phyloP scores from a whole-genome alignment of 2,113 vertebrate genomes.

The Serinus canaria region DNA sequence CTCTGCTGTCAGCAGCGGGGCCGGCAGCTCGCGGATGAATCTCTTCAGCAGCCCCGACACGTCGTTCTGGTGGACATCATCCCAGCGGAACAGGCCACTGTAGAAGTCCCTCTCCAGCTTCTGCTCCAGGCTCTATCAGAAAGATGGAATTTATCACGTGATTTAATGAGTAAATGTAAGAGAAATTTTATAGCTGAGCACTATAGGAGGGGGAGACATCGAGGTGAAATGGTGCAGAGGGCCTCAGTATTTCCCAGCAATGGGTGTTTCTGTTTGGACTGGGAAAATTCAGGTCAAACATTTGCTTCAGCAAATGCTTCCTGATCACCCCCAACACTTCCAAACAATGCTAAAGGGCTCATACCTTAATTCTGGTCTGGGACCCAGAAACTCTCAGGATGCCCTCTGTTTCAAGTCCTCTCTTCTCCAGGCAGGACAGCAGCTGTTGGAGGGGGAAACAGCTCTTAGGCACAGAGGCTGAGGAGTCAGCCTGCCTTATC shows the following conservation, averaged over 20 bases:
- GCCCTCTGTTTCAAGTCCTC: slow-evolving; percentile 85
- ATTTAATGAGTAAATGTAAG: not conserved
- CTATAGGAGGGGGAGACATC: not conserved
- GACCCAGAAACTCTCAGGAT: slow-evolving; percentile 90
- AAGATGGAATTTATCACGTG: not conserved
- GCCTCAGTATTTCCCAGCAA: not conserved
- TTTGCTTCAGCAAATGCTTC: not conserved
- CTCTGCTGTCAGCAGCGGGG: slow-evolving; percentile 85
- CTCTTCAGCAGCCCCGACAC: slow-evolving; percentile 87
- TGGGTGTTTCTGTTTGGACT: not conserved
- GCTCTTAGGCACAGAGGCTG: not conserved
- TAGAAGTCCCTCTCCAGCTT: slow-evolving; percentile 86
- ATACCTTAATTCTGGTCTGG: slow-evolving; percentile 89
- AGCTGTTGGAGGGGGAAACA: slow-evolving; percentile 69
- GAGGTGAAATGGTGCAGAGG: not conserved
- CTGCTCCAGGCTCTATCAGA: slow-evolving; percentile 79
- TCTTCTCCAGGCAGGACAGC: slow-evolving; percentile 88
- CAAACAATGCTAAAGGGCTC: not conserved
- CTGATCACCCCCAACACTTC: not conserved
- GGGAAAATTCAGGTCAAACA: not conserved
- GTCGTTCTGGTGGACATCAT: slow-evolving; percentile 87
- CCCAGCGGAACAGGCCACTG: slow-evolving; percentile 79
- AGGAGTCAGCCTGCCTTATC: not conserved
- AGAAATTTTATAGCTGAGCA: not conserved
- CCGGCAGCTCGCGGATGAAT: slow-evolving; percentile 87